Percentiles rank a stretch among this genome's conserved stretches.
These are phyloP conservation scores for Mandrillus leucophaeus DNA, from an alignment of 2,113 vertebrate species.

Conservation along the genomic window DNA sequence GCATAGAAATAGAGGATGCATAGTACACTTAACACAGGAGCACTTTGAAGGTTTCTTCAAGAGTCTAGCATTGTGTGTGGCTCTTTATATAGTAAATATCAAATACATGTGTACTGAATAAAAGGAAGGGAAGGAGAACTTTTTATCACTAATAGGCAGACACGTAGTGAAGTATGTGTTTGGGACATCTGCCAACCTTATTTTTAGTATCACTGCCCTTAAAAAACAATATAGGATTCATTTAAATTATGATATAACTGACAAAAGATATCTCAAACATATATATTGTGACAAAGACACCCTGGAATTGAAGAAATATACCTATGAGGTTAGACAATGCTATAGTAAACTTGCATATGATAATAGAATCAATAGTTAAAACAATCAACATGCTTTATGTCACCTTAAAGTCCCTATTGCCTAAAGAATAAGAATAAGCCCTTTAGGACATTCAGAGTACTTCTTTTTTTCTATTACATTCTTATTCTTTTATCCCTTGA, in stretches of 20 bases:
- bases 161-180: background rate
- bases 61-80: background rate
- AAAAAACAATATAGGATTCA: background rate
- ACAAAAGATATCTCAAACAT: background rate
- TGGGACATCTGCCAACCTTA: background rate
- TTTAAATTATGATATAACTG: background rate
- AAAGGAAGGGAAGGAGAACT: background rate
- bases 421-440: background rate
- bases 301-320: background rate
- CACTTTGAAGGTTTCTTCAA: background rate
- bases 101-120: background rate
- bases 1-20: background rate
- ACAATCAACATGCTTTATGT: background rate
- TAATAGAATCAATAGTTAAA: background rate
- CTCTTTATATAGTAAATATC: background rate
- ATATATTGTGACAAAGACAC: background rate
- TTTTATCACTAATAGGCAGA: background rate
- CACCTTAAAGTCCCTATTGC: background rate
- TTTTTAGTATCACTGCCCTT: background rate
- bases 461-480: background rate
- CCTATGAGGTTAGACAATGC: background rate
- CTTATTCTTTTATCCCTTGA: background rate
- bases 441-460: background rate
- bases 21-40: background rate
- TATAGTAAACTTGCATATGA: background rate